Evolutionary conservation across 2,113 vertebrate genomes (phyloP).

Genomic region (Urocynchramus pylzowi): DNA sequence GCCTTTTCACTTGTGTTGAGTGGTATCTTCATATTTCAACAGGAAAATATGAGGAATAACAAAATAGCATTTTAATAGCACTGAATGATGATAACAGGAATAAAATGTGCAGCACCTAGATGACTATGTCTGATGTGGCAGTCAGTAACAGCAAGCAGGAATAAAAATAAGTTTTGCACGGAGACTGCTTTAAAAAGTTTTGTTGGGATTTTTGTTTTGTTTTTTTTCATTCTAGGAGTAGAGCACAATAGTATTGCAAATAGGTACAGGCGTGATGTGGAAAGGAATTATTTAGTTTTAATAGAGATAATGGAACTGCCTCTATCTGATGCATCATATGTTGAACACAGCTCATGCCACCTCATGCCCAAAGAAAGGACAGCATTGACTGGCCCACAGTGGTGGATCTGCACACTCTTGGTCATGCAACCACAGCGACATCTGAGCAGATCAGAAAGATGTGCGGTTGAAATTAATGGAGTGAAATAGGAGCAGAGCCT

Average conservation of each 20-base stretch:
- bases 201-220: background rate
- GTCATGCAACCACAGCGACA: fast-evolving
- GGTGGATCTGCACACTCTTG: background rate
- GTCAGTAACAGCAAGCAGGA: background rate
- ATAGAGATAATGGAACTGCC: background rate
- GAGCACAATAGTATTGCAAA: background rate
- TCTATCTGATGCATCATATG: background rate
- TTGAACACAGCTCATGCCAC: background rate
- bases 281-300: background rate
- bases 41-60: background rate
- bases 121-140: background rate
- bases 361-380: background rate
- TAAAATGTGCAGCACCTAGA: background rate
- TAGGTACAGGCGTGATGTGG: background rate
- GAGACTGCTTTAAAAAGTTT: background rate
- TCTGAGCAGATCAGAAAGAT: background rate
- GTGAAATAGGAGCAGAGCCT: background rate
- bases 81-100: background rate
- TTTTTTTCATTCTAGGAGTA: background rate
- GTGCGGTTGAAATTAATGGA: background rate
- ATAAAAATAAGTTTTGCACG: background rate
- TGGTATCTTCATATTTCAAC: background rate
- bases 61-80: background rate
- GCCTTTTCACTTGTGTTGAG: background rate
- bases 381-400: background rate